Evolutionary conservation across 1,140 invertebrate species (phyloP).

Genomic region (Neodiprion virginianus): DNA sequence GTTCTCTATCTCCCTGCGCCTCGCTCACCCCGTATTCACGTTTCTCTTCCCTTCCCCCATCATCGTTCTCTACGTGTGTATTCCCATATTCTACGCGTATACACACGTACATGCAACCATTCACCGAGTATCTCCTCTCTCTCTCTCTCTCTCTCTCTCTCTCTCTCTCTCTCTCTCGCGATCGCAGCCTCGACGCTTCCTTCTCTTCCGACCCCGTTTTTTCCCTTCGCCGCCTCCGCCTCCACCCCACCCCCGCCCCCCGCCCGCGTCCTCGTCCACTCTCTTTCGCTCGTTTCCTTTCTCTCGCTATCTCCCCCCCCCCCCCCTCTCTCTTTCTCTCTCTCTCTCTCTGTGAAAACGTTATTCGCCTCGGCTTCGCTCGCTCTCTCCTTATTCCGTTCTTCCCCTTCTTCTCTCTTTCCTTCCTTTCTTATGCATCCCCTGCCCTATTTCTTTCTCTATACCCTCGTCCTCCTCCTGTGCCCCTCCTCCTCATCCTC

Average conservation of each 20-base stretch:
- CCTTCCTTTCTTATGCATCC: slow-evolving; percentile 22
- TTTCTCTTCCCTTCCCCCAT: neutral
- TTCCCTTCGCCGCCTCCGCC: slow-evolving; percentile 21
- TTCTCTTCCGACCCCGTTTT: neutral
- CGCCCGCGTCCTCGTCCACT: slow-evolving; percentile 21
- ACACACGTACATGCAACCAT: neutral
- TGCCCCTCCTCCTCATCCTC: slow-evolving; percentile 12
- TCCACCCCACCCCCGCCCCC: slow-evolving; percentile 13
- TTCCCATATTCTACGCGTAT: neutral
- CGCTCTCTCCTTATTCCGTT: slow-evolving; percentile 14
- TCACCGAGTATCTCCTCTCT: slow-evolving; percentile 17
- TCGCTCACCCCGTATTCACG: neutral
- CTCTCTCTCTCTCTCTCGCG: slow-evolving; percentile 26
- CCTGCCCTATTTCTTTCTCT: slow-evolving; percentile 21
- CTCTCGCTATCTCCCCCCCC: neutral
- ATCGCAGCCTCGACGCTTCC: slow-evolving; percentile 4
- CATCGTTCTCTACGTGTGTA: slow-evolving; percentile 8
- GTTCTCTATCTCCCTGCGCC: slow-evolving; percentile 9
- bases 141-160: slow-evolving; percentile 29
- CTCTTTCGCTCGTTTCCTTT: slow-evolving; percentile 28
- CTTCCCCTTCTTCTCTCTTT: slow-evolving; percentile 13
- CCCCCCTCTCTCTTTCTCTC: slow-evolving; percentile 32
- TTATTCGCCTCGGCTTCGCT: slow-evolving; percentile 21
- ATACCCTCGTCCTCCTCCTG: slow-evolving; percentile 16
- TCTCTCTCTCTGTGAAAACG: slow-evolving; percentile 31